phyloP scores from a whole-genome alignment of 2,113 vertebrate species.

The Gallinago jamesoni region DNA sequence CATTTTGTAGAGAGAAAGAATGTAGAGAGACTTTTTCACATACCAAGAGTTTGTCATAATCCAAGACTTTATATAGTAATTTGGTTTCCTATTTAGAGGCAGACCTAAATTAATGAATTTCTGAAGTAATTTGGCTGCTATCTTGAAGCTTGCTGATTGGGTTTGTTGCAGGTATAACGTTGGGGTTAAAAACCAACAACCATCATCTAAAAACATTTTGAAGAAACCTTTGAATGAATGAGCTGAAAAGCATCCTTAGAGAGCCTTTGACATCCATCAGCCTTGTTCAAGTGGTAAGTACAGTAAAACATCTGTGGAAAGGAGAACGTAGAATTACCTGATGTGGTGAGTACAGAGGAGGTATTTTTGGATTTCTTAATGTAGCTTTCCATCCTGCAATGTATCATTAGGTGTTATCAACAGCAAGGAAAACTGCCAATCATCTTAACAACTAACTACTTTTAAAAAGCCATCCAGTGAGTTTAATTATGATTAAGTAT shows the following conservation, averaged over 20 bases:
- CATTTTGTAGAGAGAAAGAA: background rate
- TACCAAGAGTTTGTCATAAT: background rate
- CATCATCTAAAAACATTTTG: background rate
- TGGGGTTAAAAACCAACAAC: background rate
- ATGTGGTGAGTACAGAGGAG: constrained; percentile 26
- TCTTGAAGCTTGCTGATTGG: background rate
- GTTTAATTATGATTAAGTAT: constrained; percentile 77
- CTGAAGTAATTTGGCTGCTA: background rate
- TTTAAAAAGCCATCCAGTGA: constrained; percentile 67
- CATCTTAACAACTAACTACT: constrained; percentile 69
- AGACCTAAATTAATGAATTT: background rate
- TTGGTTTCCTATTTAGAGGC: background rate
- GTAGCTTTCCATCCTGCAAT: constrained; percentile 39
- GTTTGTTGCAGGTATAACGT: background rate
- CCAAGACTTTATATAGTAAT: background rate
- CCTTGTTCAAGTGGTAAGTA: constrained; percentile 26
- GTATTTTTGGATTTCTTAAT: constrained; percentile 69
- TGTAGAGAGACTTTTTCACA: background rate
- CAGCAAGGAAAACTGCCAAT: constrained; percentile 74
- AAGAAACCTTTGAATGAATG: background rate
- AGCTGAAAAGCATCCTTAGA: background rate
- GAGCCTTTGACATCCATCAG: constrained; percentile 39
- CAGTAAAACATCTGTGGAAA: constrained; percentile 31
- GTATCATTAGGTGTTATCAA: constrained; percentile 74
- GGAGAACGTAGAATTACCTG: constrained; percentile 27